These are phyloP conservation scores for Molossus alvarezi DNA, from an alignment of 2,797 vertebrate genomes.

Conservation along the genomic window DNA sequence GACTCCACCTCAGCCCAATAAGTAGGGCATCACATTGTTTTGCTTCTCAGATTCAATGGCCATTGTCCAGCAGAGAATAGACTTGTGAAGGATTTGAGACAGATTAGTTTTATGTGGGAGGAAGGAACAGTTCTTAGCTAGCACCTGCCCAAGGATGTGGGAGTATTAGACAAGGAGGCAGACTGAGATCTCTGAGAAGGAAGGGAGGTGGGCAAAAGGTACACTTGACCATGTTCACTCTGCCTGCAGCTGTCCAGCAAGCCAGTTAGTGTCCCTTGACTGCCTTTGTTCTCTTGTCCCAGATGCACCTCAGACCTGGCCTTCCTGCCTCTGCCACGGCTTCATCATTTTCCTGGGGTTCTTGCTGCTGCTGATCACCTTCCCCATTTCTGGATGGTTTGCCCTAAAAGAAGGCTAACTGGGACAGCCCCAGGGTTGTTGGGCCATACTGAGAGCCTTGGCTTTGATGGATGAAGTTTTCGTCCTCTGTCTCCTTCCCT, in stretches of 20 bases:
- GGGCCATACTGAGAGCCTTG: not conserved
- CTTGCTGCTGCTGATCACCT: conserved; percentile 92
- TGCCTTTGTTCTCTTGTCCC: conserved; percentile 1
- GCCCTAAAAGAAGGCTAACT: conserved; percentile 92
- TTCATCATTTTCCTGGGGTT: conserved; percentile 93
- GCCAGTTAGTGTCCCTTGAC: not conserved
- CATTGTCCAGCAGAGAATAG: not conserved
- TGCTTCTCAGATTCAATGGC: not conserved
- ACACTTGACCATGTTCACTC: not conserved
- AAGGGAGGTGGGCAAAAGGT: not conserved
- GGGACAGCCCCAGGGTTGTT: not conserved
- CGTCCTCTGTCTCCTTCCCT: not conserved
- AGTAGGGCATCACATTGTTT: not conserved
- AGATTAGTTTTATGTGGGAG: not conserved
- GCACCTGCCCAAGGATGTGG: not conserved
- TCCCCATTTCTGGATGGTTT: conserved; percentile 96
- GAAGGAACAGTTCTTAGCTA: not conserved
- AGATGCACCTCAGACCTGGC: conserved; percentile 93
- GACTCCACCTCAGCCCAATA: not conserved
- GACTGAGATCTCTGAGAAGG: not conserved
- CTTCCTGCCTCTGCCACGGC: conserved; percentile 94
- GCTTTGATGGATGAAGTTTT: not conserved
- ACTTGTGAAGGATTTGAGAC: not conserved
- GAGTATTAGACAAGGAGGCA: not conserved
- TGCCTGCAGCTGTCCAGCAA: not conserved